phyloP scores from a whole-genome alignment of 2,888 invertebrate genomes.

The Brachyptera putata region DNA sequence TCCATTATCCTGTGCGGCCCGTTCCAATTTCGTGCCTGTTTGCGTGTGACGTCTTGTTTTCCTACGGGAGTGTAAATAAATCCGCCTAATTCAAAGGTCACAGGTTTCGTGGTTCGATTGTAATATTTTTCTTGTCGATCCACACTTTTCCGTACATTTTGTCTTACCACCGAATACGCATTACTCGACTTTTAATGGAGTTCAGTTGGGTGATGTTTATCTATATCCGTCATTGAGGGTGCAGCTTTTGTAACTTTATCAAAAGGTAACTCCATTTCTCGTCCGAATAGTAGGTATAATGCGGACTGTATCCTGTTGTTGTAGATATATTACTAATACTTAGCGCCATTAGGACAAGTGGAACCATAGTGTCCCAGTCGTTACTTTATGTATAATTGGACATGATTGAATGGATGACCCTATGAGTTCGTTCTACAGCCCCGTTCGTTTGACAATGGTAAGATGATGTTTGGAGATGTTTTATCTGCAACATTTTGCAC shows the following conservation, averaged over 20 bases:
- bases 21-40: neutral
- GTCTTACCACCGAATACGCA: neutral
- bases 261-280: neutral
- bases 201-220: neutral
- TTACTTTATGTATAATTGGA: neutral
- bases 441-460: conserved; percentile 34
- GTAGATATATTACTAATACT: neutral
- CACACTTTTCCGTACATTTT: neutral
- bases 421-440: conserved; percentile 30
- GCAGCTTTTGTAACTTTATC: neutral
- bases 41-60: neutral
- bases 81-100: neutral
- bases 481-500: conserved; percentile 23
- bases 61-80: neutral
- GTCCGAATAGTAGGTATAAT: neutral
- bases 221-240: neutral
- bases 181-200: neutral
- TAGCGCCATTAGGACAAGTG: neutral
- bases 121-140: neutral
- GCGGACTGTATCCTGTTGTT: neutral
- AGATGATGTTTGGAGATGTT: conserved; percentile 30
- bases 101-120: neutral
- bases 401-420: neutral
- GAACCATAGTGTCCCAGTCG: neutral
- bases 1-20: neutral